Evolutionary conservation across 2,113 vertebrate species (phyloP), one percentile per base, ranked within the genome.

Genomic region (Corythoichthys intestinalis): DNA sequence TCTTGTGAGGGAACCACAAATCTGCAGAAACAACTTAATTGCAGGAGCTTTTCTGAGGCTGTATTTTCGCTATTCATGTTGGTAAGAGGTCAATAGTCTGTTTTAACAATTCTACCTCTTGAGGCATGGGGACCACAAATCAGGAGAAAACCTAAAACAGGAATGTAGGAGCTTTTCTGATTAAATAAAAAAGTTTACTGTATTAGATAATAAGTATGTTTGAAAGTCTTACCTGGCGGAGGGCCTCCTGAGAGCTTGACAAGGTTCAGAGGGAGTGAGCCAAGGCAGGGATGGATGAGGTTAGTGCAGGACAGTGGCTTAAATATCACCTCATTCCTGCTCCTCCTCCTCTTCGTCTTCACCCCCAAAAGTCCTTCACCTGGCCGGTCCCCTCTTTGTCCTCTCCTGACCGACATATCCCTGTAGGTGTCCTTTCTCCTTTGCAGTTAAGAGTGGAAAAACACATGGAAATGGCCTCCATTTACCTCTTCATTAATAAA

Each of bases 261-360:
- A 83, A 78, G 81, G 70, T 81, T 77, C 75, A 80, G 82, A 70
- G 73, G 61, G 20, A 47, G 72, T 84, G 82, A 87, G 87, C 72
- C 83, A 82, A 84, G 80, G 74, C 77, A 70, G 82, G 82, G 90
- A 89, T 85, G 75, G 87, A 91, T 85, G 86, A 73, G 77, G 85
- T 84, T 84, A 87, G 82, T 87, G 81, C 79, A 71, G 74, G 80
- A 75, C 82, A 67, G 88, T 49, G 83, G 85, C 79, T 93, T 93
- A 93, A 93, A 92, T 93, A 93, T 88, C 89, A 89, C 83, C 87
- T 77, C 79, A 10, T 67, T 46, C 44, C 8, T 58, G 3, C 41
- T 63, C 13, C 61, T 20, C 41, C 60, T 17, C 58, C 63, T 28
- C 56, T 50, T 3, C 2, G 66, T 71, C 47, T 58, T 57, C 50